A percentile compares a stretch with the other conserved stretches of the same genome.
Conservation (phyloP, 2,113 vertebrate genomes). For the Oplegnathus fasciatus region DNA sequence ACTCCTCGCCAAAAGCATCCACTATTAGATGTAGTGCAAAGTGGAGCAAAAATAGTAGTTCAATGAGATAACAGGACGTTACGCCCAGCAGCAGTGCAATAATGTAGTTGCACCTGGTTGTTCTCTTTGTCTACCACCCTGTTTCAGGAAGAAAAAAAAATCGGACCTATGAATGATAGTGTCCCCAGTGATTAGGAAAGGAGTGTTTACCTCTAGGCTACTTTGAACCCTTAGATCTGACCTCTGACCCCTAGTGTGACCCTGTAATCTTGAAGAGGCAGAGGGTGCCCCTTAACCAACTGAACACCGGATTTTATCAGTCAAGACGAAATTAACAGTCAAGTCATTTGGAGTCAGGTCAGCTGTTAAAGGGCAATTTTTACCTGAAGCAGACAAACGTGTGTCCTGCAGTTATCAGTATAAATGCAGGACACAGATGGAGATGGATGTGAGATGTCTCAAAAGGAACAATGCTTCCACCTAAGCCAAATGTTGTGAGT, state of each 20-base stretch:
- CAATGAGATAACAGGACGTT: slow-evolving; percentile 30
- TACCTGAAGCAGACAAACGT: slow-evolving; percentile 7
- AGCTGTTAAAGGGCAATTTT: slow-evolving; percentile 10
- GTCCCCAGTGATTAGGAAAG: slow-evolving; percentile 23
- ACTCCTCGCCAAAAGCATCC: slow-evolving; percentile 33
- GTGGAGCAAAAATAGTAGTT: slow-evolving; percentile 51
- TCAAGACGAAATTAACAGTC: neutral
- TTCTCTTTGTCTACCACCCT: slow-evolving; percentile 49
- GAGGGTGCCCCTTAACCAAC: slow-evolving; percentile 3
- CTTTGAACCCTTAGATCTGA: slow-evolving; percentile 28
- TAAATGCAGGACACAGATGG: neutral
- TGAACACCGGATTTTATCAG: slow-evolving; percentile 8
- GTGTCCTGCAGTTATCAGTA: neutral
- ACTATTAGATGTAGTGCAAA: slow-evolving; percentile 71
- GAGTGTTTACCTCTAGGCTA: slow-evolving; percentile 39
- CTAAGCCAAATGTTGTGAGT: neutral
- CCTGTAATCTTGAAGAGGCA: slow-evolving; percentile 47
- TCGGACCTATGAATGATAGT: slow-evolving; percentile 38
- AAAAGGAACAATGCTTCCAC: slow-evolving; percentile 5
- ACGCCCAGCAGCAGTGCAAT: slow-evolving; percentile 50
- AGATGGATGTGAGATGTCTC: slow-evolving; percentile 2
- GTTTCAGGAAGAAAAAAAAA: slow-evolving; percentile 16
- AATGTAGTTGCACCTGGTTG: slow-evolving; percentile 35
- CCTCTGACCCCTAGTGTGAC: slow-evolving; percentile 49
- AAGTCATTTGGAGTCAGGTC: slow-evolving; percentile 6